Conservation (phyloP, 2,113 vertebrate genomes). For the Benitochromis conjunctus region DNA sequence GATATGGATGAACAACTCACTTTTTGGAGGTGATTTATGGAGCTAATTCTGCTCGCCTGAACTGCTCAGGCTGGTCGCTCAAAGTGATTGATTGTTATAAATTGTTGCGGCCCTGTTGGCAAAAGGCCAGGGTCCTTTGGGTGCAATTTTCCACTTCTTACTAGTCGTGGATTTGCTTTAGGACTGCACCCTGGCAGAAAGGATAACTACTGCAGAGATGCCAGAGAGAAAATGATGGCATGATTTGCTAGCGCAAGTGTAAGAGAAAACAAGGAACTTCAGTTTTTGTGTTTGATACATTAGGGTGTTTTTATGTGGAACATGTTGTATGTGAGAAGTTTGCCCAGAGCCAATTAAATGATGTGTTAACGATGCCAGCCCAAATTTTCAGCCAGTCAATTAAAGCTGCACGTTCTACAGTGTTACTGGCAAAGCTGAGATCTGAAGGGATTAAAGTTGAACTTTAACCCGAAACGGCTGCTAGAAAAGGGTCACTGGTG, state of each 20-base stretch:
- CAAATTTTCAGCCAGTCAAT: slow-evolving; percentile 41
- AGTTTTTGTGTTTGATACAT: background rate
- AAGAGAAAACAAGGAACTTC: background rate
- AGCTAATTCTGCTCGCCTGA: slow-evolving; percentile 9
- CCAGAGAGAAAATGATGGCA: background rate
- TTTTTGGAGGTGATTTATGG: slow-evolving; percentile 37
- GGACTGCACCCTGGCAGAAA: background rate
- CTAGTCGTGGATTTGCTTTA: background rate
- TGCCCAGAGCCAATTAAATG: slow-evolving; percentile 30
- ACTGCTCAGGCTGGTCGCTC: slow-evolving; percentile 22
- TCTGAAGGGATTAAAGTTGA: slow-evolving; percentile 49
- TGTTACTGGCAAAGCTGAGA: slow-evolving; percentile 30
- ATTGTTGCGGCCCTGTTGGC: slow-evolving; percentile 10
- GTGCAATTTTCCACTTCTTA: slow-evolving; percentile 13
- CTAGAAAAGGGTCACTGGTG: slow-evolving; percentile 23
- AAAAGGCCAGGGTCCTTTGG: slow-evolving; percentile 30
- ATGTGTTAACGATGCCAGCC: slow-evolving; percentile 20
- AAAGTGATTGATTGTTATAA: slow-evolving; percentile 44
- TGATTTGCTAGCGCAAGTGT: background rate
- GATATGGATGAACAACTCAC: background rate
- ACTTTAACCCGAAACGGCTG: slow-evolving; percentile 32
- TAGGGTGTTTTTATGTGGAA: background rate
- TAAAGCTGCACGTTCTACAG: slow-evolving; percentile 41
- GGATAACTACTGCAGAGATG: background rate
- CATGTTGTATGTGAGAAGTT: background rate